Evolutionary conservation across 2,113 vertebrate genomes (phyloP).

Genomic region (Panthera uncia): DNA sequence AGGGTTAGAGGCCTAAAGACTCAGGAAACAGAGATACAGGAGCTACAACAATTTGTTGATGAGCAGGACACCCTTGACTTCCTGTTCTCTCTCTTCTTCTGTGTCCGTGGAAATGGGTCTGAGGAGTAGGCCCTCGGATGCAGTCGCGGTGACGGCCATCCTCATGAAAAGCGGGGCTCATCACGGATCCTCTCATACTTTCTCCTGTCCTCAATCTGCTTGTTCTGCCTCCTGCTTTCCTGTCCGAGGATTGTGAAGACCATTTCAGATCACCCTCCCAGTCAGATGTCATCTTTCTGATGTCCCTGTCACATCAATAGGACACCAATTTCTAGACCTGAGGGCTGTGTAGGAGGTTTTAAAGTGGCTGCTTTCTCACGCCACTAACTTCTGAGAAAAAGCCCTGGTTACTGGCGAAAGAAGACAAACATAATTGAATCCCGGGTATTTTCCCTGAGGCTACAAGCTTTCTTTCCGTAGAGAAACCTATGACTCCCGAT

Average conservation of each 20-base stretch:
- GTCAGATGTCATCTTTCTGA: not conserved
- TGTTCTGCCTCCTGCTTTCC: not conserved
- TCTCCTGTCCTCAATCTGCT: not conserved
- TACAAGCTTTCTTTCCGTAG: not conserved
- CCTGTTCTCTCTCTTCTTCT: not conserved
- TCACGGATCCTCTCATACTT: fast-evolving
- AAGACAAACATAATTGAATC: not conserved
- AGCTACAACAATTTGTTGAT: not conserved
- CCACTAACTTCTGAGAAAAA: not conserved
- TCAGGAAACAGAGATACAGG: not conserved
- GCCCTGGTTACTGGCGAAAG: not conserved
- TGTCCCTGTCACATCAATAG: not conserved
- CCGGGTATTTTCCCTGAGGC: not conserved
- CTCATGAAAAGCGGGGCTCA: not conserved
- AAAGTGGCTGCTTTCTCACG: not conserved
- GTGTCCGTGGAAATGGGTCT: not conserved
- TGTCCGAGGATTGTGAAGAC: not conserved
- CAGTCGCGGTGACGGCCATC: fast-evolving
- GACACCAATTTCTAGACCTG: not conserved
- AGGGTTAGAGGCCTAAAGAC: not conserved
- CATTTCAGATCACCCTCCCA: not conserved
- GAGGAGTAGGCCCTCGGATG: not conserved
- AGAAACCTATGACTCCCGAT: not conserved
- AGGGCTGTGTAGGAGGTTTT: not conserved
- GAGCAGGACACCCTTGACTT: not conserved